Evolutionary conservation across 2,797 vertebrate genomes (phyloP).

Genomic region (Merluccius polli): DNA sequence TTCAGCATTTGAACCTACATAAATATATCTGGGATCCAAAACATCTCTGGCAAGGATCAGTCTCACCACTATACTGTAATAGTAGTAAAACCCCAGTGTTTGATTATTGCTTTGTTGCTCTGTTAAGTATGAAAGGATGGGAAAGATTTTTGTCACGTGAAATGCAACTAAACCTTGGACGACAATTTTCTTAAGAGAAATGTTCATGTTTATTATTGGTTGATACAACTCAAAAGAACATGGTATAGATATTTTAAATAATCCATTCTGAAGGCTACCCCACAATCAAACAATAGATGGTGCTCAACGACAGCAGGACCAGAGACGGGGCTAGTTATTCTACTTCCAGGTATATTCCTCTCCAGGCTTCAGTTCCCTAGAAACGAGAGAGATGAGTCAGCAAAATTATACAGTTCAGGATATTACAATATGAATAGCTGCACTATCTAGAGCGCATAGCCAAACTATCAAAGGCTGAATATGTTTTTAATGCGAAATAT

Average conservation of each 20-base stretch:
- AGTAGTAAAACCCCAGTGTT: neutral
- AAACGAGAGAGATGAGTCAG: slow-evolving; percentile 23
- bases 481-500: neutral
- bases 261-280: slow-evolving; percentile 19
- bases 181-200: slow-evolving; percentile 28
- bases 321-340: slow-evolving; percentile 37
- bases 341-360: slow-evolving; percentile 90
- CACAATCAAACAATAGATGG: slow-evolving; percentile 35
- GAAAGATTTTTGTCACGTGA: neutral
- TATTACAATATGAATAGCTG: neutral
- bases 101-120: neutral
- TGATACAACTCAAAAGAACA: slow-evolving; percentile 49
- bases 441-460: no score
- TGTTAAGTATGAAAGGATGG: neutral
- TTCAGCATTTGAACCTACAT: slow-evolving; percentile 15
- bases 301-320: slow-evolving; percentile 21
- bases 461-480: no score
- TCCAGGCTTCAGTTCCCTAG: slow-evolving; percentile 85
- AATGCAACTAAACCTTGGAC: slow-evolving; percentile 23
- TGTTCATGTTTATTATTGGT: slow-evolving; percentile 58
- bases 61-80: slow-evolving; percentile 10
- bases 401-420: neutral
- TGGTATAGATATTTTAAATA: slow-evolving; percentile 41
- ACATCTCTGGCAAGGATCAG: neutral
- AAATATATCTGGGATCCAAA: slow-evolving; percentile 19